Base-by-base conservation (phyloP, 2,797 vertebrate genomes). In the Zalophus californianus region DNA sequence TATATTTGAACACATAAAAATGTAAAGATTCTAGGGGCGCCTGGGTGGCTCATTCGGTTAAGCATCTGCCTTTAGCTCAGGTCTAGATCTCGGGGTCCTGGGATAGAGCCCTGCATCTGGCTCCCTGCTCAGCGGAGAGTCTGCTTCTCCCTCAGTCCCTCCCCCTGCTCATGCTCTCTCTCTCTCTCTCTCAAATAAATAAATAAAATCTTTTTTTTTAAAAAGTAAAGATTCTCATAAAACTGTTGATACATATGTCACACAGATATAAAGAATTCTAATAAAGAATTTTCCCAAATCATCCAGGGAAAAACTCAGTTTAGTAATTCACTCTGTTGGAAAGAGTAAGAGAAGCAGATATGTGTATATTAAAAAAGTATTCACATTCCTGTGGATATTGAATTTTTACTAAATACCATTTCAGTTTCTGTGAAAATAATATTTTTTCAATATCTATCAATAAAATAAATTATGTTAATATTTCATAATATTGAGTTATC, bases 261-360 rank as follows among this genome's bases (percentile, higher is more conserved):
- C 48, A 60, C 35, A 77, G 44, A 87, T 88, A 9, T 88, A 73
- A 93, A 86, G 78, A 89, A 90, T 91, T 90, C 18, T 91, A 75
- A 62, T 50, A 86, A 87, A 54, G 1, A 64, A 18, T 56, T 93
- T 68, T 86, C 56, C 84, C 44, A 87, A 54, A 52, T n/a, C 32
- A 84, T 79, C 41, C 82, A 94, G 56, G 54, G 78, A 90, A 89
- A 83, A n/a, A 50, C 13, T 23, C 35, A 73, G 7, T 50, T 86
- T 89, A 16, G 27, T 93, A 84, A 90, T 27, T 90, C 5, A 78
- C 27, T 84, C 0, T 41, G 27, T 68, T 86, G 25, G 20, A 44
- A 14, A 87, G 27, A 92, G 6, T 35, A 84, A 60, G 58, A 7
- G 62, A 89, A 70, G 41, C n/a, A 21, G 35, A 68, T 27, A 16